A percentile compares a stretch with the other conserved stretches of the same genome.
phyloP scores from a whole-genome alignment of 2,888 invertebrate species.

The Nephrocerus scutellatus region DNA sequence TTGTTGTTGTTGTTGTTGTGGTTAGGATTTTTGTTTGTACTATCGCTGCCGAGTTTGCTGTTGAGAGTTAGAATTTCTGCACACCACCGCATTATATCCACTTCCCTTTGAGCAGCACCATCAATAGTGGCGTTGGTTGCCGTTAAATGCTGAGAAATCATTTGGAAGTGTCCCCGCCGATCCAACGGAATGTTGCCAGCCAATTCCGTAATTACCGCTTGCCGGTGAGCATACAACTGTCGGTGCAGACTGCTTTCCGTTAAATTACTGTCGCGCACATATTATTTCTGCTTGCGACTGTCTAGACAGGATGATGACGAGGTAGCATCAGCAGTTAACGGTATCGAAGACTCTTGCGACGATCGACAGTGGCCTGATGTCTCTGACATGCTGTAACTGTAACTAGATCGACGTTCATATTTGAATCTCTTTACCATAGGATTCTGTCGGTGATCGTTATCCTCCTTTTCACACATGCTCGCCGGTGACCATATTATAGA shows the following conservation, averaged over 20 bases:
- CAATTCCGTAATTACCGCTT: conserved; percentile 40
- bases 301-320: too few relatives aligned
- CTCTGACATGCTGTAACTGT: too few relatives aligned
- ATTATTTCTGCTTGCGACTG: too few relatives aligned
- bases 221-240: conserved; percentile 40
- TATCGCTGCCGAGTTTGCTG: conserved; percentile 25
- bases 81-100: conserved; percentile 29
- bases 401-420: conserved; percentile 38
- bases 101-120: conserved; percentile 34
- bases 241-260: too few relatives aligned
- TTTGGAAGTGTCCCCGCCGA: too few relatives aligned
- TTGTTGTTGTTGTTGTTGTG: neutral
- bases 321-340: too few relatives aligned
- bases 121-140: too few relatives aligned
- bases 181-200: conserved; percentile 39
- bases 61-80: conserved; percentile 26
- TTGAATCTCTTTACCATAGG: conserved; percentile 45
- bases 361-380: too few relatives aligned
- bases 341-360: too few relatives aligned
- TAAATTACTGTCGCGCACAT: too few relatives aligned
- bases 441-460: too few relatives aligned
- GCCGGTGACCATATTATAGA: conserved; percentile 82
- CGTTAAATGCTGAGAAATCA: conserved; percentile 38
- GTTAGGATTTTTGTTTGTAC: neutral
- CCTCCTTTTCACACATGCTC: conserved; percentile 77